Conservation (phyloP, 2,113 vertebrate genomes). For the Accipiter virgatus region DNA sequence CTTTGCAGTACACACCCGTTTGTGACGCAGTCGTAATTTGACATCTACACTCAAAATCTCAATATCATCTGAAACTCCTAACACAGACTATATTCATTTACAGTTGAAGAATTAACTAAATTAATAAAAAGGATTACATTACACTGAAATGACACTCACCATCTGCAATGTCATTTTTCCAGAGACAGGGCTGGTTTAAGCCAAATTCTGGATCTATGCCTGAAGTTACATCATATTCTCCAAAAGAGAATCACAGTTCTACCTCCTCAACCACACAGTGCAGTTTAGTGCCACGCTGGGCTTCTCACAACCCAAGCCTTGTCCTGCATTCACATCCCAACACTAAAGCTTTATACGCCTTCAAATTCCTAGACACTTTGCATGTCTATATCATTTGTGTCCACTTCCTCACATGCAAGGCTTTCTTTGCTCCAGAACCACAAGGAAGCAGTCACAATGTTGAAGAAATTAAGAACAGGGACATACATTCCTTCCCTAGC, state of each 20-base stretch:
- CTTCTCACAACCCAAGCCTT: not conserved
- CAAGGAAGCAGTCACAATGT: not conserved
- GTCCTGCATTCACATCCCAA: not conserved
- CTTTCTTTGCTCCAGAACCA: not conserved
- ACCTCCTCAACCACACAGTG: not conserved
- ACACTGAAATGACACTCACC: constrained; percentile 12
- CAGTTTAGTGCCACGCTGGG: not conserved
- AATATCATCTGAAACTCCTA: not conserved
- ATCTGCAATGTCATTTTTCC: constrained; percentile 36
- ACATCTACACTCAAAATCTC: not conserved
- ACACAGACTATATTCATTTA: not conserved
- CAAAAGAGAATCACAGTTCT: constrained; percentile 22
- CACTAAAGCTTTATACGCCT: not conserved
- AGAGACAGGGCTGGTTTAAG: constrained; percentile 14
- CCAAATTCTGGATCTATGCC: constrained; percentile 25
- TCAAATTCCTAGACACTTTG: not conserved
- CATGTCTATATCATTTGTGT: rapidly evolving
- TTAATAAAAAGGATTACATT: constrained; percentile 9
- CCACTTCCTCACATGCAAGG: not conserved
- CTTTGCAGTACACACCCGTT: not conserved
- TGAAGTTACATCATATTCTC: constrained; percentile 28
- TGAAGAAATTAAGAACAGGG: not conserved
- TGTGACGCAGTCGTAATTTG: not conserved
- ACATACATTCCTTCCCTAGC: not conserved
- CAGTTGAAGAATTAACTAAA: constrained; percentile 20